Percentiles rank a stretch among this genome's conserved stretches.
These are phyloP conservation scores for Pegea sp. DNA, from an alignment of 23 tunicate genomes.

Conservation along the genomic window DNA sequence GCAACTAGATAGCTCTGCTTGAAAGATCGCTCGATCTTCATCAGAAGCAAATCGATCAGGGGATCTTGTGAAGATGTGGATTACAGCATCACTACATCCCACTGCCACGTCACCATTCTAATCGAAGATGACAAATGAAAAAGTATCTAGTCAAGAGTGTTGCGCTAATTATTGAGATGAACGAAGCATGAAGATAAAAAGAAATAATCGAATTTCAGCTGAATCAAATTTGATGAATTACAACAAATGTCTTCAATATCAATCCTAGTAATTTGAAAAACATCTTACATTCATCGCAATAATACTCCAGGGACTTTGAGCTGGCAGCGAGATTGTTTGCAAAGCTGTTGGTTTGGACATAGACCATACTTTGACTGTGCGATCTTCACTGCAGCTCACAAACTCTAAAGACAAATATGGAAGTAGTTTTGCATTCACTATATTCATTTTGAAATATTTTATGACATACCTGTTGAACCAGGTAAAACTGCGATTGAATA, in stretches of 20 bases:
- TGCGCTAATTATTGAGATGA: too few relatives aligned
- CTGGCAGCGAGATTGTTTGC: constrained; percentile 33
- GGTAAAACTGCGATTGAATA: constrained; percentile 26
- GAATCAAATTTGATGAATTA: too few relatives aligned
- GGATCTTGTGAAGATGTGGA: constrained; percentile 35
- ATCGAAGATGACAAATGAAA: too few relatives aligned
- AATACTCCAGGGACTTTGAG: constrained; percentile 50
- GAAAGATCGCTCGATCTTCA: constrained; percentile 24
- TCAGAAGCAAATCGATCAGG: constrained; percentile 16
- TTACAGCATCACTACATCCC: constrained; percentile 57
- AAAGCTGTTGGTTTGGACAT: constrained; percentile 4
- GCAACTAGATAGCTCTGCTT: constrained; percentile 25
- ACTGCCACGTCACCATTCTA: constrained; percentile 73
- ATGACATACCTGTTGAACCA: constrained; percentile 4
- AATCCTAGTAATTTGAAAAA: too few relatives aligned
- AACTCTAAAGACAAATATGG: constrained; percentile 6
- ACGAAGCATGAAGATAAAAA: too few relatives aligned
- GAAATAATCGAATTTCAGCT: too few relatives aligned
- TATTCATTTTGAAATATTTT: too few relatives aligned
- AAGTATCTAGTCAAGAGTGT: too few relatives aligned
- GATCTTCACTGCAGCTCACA: constrained; percentile 48
- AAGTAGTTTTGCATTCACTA: too few relatives aligned
- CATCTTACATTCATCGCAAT: constrained; percentile 8
- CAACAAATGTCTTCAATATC: too few relatives aligned
- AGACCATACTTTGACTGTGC: constrained; percentile 40